Percentiles rank a stretch among this genome's conserved stretches.
Conservation (phyloP, 1,140 invertebrate species). For the Cecropterus lyciades region DNA sequence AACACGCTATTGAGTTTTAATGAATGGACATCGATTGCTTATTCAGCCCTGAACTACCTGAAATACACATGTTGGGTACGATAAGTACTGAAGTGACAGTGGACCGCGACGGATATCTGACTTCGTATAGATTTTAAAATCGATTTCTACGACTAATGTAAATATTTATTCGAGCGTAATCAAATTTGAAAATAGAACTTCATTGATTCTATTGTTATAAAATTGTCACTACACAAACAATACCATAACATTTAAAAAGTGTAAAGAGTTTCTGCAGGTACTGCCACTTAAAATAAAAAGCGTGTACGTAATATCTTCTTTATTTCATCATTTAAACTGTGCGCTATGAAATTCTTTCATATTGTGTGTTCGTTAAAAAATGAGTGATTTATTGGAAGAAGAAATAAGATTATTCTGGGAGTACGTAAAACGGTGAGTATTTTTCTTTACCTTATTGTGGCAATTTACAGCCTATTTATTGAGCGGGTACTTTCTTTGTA, state of each 20-base stretch:
- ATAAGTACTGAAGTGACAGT: conserved; percentile 37
- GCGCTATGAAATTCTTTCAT: conserved; percentile 9
- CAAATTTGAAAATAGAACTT: neutral
- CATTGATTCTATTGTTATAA: neutral
- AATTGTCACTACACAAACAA: neutral
- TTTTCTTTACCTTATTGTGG: conserved; percentile 11
- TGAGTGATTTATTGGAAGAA: conserved; percentile 64
- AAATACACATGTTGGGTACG: conserved; percentile 31
- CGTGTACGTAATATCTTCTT: too few relatives aligned
- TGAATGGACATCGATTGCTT: conserved; percentile 48
- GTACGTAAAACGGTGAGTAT: conserved; percentile 73
- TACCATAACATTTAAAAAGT: neutral
- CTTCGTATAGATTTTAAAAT: conserved; percentile 1
- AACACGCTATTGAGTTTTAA: conserved; percentile 30
- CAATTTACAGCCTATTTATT: too few relatives aligned
- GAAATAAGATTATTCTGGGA: conserved; percentile 76
- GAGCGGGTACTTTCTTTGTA: too few relatives aligned
- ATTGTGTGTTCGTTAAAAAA: conserved; percentile 41
- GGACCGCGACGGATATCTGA: conserved; percentile 15
- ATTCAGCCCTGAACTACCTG: conserved; percentile 50
- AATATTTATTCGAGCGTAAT: neutral
- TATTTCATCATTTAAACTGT: neutral
- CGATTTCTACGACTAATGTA: neutral
- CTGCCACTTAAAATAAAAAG: neutral
- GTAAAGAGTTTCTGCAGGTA: neutral